Conservation (phyloP, 2,888 invertebrate species). For the Trilocha varians region DNA sequence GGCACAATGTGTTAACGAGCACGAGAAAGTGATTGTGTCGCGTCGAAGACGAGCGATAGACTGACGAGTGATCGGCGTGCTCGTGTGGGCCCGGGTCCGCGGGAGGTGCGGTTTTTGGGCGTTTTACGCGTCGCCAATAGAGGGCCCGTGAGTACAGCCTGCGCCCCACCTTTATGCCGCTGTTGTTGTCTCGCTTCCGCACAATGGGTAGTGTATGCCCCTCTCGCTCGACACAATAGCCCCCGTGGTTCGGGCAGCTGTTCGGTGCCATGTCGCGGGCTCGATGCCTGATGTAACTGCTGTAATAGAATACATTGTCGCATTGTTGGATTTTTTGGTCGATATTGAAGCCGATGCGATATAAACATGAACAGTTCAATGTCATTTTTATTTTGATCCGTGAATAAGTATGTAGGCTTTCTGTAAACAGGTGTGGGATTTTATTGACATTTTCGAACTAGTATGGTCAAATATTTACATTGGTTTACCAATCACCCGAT, state of each 20-base stretch:
- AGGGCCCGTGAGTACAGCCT: slow-evolving; percentile 38
- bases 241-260: slow-evolving; percentile 53
- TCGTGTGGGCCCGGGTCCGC: slow-evolving; percentile 41
- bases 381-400: slow-evolving; percentile 2
- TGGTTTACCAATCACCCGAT: not conserved
- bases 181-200: slow-evolving; percentile 29
- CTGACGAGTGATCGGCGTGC: slow-evolving; percentile 44
- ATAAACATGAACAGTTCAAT: slow-evolving; percentile 4
- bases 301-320: slow-evolving; percentile 32
- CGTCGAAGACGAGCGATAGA: slow-evolving; percentile 63
- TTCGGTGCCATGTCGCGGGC: slow-evolving; percentile 46
- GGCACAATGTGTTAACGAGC: slow-evolving; percentile 58
- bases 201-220: slow-evolving; percentile 21
- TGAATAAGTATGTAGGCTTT: not conserved
- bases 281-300: slow-evolving; percentile 53
- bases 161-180: slow-evolving; percentile 46
- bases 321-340: slow-evolving; percentile 23
- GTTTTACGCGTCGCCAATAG: slow-evolving; percentile 45
- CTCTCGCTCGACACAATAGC: slow-evolving; percentile 39
- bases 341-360: slow-evolving; percentile 4
- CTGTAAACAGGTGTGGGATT: not conserved
- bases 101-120: slow-evolving; percentile 56
- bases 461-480: not conserved
- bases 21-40: slow-evolving; percentile 56
- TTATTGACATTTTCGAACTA: not conserved